phyloP scores from a whole-genome alignment of 2,113 vertebrate genomes.

The Centropus bengalensis region DNA sequence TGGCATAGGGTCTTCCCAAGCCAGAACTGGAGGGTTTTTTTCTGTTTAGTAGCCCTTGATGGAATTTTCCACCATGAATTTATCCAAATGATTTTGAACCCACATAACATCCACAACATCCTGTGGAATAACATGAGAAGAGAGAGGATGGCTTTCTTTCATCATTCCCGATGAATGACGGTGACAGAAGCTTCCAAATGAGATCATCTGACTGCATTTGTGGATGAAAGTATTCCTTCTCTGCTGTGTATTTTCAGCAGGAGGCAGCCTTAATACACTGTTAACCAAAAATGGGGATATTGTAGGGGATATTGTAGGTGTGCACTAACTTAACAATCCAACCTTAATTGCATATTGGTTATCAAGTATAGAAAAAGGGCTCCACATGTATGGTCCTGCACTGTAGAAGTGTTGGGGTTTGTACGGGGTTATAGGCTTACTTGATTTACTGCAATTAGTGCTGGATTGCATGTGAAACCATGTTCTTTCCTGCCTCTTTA shows the following conservation, averaged over 20 bases:
- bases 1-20: constrained; percentile 6
- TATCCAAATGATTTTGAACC: not conserved
- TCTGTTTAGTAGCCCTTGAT: not conserved
- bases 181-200: not conserved
- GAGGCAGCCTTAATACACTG: constrained; percentile 63
- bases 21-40: not conserved
- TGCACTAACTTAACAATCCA: constrained; percentile 71
- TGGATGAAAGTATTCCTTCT: constrained; percentile 48
- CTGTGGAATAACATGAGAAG: constrained; percentile 36
- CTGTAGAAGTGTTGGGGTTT: constrained; percentile 20
- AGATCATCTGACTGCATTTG: constrained; percentile 35
- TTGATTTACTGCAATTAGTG: constrained; percentile 56
- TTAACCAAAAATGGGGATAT: constrained; percentile 64
- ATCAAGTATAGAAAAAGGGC: constrained; percentile 31
- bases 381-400: constrained; percentile 14
- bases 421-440: not conserved
- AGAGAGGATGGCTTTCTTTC: constrained; percentile 31
- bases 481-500: constrained; percentile 27
- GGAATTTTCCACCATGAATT: constrained; percentile 22
- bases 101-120: constrained; percentile 10
- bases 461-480: constrained; percentile 50
- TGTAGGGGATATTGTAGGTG: constrained; percentile 59
- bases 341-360: constrained; percentile 48
- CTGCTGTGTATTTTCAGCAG: constrained; percentile 60
- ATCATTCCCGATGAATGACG: constrained; percentile 23